These are phyloP conservation scores for Pseudomyrmex concolor DNA, from an alignment of 1,140 invertebrate genomes.

Conservation along the genomic window DNA sequence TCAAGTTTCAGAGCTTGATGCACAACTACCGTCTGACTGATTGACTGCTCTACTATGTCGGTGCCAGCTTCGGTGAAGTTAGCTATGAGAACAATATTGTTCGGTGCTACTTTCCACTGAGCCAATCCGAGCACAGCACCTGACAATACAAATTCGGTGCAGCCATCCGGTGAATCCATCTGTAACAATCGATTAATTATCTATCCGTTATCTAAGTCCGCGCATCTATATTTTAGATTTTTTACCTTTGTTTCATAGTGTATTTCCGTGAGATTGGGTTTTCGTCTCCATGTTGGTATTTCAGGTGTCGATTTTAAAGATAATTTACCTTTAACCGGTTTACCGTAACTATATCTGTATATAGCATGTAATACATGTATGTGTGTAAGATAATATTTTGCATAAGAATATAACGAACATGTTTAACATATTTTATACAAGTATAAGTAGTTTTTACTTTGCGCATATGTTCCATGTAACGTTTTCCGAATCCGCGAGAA, in stretches of 20 bases:
- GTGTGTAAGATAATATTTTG: not conserved
- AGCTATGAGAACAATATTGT: constrained; percentile 84
- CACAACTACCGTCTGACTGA: constrained; percentile 85
- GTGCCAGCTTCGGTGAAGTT: constrained; percentile 88
- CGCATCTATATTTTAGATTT: not conserved
- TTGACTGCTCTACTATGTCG: constrained; percentile 87
- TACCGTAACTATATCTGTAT: constrained; percentile 90
- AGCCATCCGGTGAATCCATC: constrained; percentile 83
- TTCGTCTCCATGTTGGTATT: constrained; percentile 81
- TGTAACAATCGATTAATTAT: constrained; percentile 56
- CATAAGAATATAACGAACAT: not conserved
- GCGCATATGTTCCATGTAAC: constrained; percentile 87
- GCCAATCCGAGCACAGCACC: constrained; percentile 81
- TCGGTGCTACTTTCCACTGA: constrained; percentile 84
- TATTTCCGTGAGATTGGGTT: constrained; percentile 80
- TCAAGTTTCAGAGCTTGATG: constrained; percentile 86
- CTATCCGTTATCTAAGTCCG: not conserved
- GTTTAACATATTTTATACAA: constrained; percentile 9
- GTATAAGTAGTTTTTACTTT: constrained; percentile 83
- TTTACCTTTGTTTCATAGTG: constrained; percentile 80
- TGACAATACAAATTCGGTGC: constrained; percentile 83
- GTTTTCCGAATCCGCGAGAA: constrained; percentile 85
- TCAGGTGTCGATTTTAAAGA: constrained; percentile 82
- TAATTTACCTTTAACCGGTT: constrained; percentile 88
- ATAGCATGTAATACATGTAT: not conserved